Evolutionary conservation across 2,888 invertebrate genomes (phyloP), one percentile per base, ranked within the genome.

Genomic region (Ecliptopera silaceata): DNA sequence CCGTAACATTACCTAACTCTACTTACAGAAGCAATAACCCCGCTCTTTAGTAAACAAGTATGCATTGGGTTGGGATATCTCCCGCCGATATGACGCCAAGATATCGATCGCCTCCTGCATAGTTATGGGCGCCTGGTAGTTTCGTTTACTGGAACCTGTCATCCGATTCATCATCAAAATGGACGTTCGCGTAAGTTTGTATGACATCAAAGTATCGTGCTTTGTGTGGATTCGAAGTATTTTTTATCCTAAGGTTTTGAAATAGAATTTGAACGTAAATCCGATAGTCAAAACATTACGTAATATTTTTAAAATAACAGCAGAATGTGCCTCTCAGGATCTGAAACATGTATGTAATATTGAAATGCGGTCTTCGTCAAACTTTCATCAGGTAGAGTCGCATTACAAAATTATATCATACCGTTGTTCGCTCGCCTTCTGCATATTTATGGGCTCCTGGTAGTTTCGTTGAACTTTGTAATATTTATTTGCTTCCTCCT

Each of bases 61-160:
- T n/a, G 5, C 43, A 49, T 53, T 48, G 52, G 34, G 48, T 57
- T 48, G 15, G 38, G 51, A 32, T 18, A 50, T 38, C 47, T 51
- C 56, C 62, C 63, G 65, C 49, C 65, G 52, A 56, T 59, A 50
- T 57, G 63, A 56, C 61, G 65, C 63, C 62, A 18, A 26, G 26
- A 26, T 53, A 56, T 56, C 38, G 48, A 51, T 56, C 48, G 51
- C 15, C 45, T 59, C 59, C 39, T 61, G 36, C 38, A 44, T 41
- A 26, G 44, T 31, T 64, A 61, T 68, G 65, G 29, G 31, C 44
- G 52, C 63, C 65, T 65, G 56, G 64, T 64, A 59, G 34, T 63
- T 60, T 48, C 18, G 18, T 18, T 41, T 31, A 39, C 31, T 39
- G 34, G 10, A 31, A 47, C 34, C 26, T 41, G 38, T 38, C 39